Conservation (phyloP, 2,113 vertebrate genomes). For the Columbina picui region DNA sequence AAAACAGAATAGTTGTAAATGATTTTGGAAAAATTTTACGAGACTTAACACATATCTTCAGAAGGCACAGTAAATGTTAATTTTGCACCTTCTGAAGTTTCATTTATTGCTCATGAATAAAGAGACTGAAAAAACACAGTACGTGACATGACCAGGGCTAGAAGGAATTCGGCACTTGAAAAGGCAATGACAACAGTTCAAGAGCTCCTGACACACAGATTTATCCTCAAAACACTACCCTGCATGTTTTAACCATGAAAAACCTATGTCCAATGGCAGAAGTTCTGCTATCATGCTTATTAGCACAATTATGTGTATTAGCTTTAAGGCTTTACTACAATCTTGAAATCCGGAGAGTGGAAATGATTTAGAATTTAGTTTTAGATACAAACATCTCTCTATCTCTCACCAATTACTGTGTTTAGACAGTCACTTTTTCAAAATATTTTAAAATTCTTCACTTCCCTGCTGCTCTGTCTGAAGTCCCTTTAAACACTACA, state of each 20-base stretch:
- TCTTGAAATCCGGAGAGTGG: neutral
- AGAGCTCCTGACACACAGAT: neutral
- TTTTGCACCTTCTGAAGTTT: neutral
- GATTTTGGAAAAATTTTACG: neutral
- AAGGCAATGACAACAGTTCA: neutral
- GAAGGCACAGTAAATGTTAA: neutral
- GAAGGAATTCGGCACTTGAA: neutral
- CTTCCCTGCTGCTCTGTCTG: neutral
- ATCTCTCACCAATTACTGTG: neutral
- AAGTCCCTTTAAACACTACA: neutral
- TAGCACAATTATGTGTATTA: neutral
- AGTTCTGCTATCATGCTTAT: neutral
- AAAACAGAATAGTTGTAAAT: neutral
- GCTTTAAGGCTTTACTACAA: neutral
- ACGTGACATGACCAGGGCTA: neutral
- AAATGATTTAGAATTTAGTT: neutral
- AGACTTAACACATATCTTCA: neutral
- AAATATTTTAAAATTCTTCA: neutral
- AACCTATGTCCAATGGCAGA: neutral
- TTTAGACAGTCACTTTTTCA: neutral
- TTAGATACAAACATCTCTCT: neutral
- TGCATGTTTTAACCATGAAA: neutral
- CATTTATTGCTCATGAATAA: neutral
- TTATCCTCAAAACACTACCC: neutral
- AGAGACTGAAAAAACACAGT: neutral